Evolutionary conservation across 2,888 invertebrate genomes (phyloP), one percentile per base, ranked within the genome.

Genomic region (Papilio gigon): DNA sequence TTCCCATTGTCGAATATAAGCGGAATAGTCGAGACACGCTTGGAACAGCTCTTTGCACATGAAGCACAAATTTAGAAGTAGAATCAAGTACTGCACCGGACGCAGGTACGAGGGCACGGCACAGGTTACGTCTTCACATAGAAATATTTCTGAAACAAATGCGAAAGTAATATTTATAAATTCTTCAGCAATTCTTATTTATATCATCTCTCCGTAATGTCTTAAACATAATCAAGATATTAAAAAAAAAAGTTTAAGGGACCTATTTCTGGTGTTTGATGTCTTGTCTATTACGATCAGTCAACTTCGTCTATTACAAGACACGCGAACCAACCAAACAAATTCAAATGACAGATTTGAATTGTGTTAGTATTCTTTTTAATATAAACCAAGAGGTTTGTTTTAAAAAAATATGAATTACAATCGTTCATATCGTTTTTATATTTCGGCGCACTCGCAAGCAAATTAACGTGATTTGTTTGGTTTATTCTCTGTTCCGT

Each of bases 1-100:
- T 82, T 97, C 97, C 96, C 96, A 96, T 73, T 96, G 95, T 74
- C 93, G 93, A 2, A 95, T 93, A 76, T 97, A 97, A n/a, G 93
- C 93, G 30, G 92, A 93, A 85, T 95, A 93, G 61, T 94, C 94
- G 70, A 97, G 95, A 0, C 94, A 94, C 71, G 96, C 93, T 90
- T 97, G 96, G 79, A 96, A 96, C 65, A 96, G 84, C 86, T 97
- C 97, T 82, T 97, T 97, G 0, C 87, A 88, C 70, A 95, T 78
- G 59, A 96, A 90, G 68, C 94, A 87, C 17, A 93, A 73, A 77
- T 95, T 96, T 14, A 96, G 86, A 27, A 93, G 78, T 0, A 96
- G 85, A 53, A 96, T 93, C 44, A 94, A 80, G 75, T 94, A 94
- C 59, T 95, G 95, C 33, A 92, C 86, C 25, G 92, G 88, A 60